Percentiles rank a stretch among this genome's conserved stretches.
Evolutionary conservation across 2,888 invertebrate genomes (phyloP).

Genomic region (Saturnia pavonia): DNA sequence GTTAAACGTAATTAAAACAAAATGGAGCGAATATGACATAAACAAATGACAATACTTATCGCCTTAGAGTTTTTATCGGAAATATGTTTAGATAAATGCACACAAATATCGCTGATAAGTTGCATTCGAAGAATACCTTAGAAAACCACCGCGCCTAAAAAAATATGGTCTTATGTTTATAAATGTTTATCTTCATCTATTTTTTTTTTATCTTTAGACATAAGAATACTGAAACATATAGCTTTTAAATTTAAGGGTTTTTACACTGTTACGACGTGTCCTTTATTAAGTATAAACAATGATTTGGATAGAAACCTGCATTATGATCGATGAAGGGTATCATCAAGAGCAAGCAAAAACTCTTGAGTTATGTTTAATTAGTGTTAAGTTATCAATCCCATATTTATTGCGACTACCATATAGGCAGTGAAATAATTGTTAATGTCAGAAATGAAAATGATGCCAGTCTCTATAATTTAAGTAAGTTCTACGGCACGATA

Average conservation of each 20-base stretch:
- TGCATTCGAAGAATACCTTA: slow-evolving; percentile 5
- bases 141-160: neutral
- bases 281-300: no score
- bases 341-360: no score
- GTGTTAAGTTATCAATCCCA: neutral
- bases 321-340: no score
- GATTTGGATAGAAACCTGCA: no score
- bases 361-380: neutral
- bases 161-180: neutral
- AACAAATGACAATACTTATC: slow-evolving; percentile 21
- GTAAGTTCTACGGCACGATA: neutral
- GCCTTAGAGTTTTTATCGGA: neutral
- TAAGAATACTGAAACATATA: neutral
- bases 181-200: no score
- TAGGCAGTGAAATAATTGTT: neutral
- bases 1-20: neutral
- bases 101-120: slow-evolving; percentile 23
- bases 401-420: neutral
- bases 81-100: slow-evolving; percentile 9
- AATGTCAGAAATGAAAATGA: neutral
- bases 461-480: neutral
- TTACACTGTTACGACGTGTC: neutral
- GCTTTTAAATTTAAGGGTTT: neutral
- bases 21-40: neutral
- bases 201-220: no score